phyloP scores from a whole-genome alignment of 2,113 vertebrate genomes.

The Salvelinus namaycush region DNA sequence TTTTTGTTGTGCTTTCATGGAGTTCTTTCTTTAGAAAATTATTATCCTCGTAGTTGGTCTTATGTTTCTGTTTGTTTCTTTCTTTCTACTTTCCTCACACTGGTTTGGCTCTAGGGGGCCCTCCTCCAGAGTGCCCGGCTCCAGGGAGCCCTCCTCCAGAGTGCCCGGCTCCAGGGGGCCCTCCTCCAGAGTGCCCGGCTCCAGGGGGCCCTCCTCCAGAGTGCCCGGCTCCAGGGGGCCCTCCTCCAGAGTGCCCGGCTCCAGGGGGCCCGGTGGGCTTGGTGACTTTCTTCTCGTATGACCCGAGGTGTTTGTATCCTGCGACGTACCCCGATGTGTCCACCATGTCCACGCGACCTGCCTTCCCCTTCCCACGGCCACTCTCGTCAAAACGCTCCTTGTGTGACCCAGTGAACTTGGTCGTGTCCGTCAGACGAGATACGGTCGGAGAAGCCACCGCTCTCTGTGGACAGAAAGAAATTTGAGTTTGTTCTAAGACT shows the following conservation, averaged over 20 bases:
- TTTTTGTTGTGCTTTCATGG: conserved; percentile 72
- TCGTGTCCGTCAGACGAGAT: conserved; percentile 91
- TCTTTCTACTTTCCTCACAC: conserved; percentile 58
- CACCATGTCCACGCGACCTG: conserved; percentile 89
- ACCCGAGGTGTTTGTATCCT: conserved; percentile 92
- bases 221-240: too few relatives aligned
- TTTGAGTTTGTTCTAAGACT: neutral
- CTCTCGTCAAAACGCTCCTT: conserved; percentile 91
- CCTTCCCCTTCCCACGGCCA: conserved; percentile 91
- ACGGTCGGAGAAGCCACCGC: conserved; percentile 91
- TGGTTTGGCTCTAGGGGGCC: conserved; percentile 51
- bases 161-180: too few relatives aligned
- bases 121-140: too few relatives aligned
- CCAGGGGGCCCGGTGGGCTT: conserved; percentile 45
- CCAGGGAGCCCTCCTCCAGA: neutral
- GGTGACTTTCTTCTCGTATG: conserved; percentile 92
- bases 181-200: neutral
- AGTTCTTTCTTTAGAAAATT: conserved; percentile 56
- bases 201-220: too few relatives aligned
- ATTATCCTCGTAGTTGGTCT: conserved; percentile 49
- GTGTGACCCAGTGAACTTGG: conserved; percentile 94
- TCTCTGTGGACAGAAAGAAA: conserved; percentile 71
- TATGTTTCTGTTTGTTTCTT: conserved; percentile 34
- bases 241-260: neutral
- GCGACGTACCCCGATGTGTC: conserved; percentile 91